phyloP scores from a whole-genome alignment of 1,140 invertebrate species.

The Zophobas atratus region DNA sequence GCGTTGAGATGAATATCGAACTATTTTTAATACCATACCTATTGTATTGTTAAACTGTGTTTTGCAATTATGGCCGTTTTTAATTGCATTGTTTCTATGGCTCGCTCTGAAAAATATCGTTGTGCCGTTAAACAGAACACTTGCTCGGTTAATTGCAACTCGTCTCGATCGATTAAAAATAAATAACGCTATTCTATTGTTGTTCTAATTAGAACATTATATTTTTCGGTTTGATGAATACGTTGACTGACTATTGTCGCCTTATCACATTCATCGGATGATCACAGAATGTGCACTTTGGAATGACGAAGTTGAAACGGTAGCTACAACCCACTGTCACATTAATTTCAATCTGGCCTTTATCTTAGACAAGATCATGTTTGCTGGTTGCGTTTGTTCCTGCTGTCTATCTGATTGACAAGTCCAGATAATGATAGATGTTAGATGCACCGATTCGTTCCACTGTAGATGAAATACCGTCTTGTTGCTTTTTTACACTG shows the following conservation, averaged over 20 bases:
- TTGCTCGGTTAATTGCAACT: constrained; percentile 14
- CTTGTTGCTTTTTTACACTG: background rate
- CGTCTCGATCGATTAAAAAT: constrained; percentile 23
- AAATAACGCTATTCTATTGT: constrained; percentile 8
- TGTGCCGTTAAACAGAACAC: constrained; percentile 16
- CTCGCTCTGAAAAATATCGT: constrained; percentile 12
- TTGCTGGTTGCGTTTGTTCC: constrained; percentile 31
- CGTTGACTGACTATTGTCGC: constrained; percentile 9
- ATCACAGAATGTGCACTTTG: constrained; percentile 17
- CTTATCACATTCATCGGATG: constrained; percentile 2
- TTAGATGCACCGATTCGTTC: background rate
- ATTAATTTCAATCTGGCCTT: constrained; percentile 42
- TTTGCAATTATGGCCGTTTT: constrained; percentile 48
- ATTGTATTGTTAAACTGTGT: constrained; percentile 51
- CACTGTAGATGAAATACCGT: background rate
- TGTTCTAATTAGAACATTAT: background rate
- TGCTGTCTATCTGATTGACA: constrained; percentile 44
- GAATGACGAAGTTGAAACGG: constrained; percentile 20
- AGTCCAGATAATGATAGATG: constrained; percentile 32
- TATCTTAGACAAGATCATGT: constrained; percentile 18
- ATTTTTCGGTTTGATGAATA: background rate
- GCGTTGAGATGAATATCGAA: constrained; percentile 53
- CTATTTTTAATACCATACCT: constrained; percentile 50
- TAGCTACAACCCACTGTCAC: constrained; percentile 44
- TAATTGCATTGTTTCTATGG: constrained; percentile 46